Conservation (phyloP, 2,797 vertebrate genomes). For the Thunnus albacares region DNA sequence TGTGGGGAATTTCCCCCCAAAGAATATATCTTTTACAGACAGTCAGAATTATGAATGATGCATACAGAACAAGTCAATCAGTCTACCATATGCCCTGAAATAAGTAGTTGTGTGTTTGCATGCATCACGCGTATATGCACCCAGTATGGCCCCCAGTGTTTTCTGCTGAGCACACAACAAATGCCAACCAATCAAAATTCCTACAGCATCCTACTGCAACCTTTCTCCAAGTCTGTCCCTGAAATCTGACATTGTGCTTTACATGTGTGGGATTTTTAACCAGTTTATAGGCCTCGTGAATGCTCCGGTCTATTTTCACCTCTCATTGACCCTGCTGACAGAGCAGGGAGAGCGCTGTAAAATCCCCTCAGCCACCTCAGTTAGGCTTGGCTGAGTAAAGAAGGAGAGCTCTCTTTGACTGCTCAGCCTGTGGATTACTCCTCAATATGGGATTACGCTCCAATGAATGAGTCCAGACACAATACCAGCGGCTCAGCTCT, state of each 20-base stretch:
- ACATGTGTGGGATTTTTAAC: conserved; percentile 57
- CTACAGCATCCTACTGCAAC: conserved; percentile 34
- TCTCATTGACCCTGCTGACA: conserved; percentile 75
- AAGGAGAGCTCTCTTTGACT: conserved; percentile 79
- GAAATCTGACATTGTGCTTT: conserved; percentile 59
- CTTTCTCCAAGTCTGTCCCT: conserved; percentile 42
- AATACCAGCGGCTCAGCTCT: conserved; percentile 75
- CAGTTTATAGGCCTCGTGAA: conserved; percentile 33
- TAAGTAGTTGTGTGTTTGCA: conserved; percentile 37
- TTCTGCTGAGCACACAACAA: conserved; percentile 76
- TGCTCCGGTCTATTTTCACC: conserved; percentile 64
- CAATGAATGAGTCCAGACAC: conserved; percentile 81
- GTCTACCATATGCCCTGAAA: conserved; percentile 52
- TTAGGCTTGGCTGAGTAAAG: conserved; percentile 78
- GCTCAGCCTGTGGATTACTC: conserved; percentile 82
- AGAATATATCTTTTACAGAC: conserved; percentile 74
- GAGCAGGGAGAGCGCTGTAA: conserved; percentile 42
- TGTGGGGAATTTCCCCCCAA: conserved; percentile 72
- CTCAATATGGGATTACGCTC: conserved; percentile 85
- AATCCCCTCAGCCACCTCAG: conserved; percentile 73
- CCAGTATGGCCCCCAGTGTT: conserved; percentile 43
- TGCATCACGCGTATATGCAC: conserved; percentile 25
- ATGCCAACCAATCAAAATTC: conserved; percentile 72
- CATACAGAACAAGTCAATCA: conserved; percentile 76
- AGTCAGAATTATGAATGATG: conserved; percentile 82